Conservation (phyloP, 2,888 invertebrate species). For the Iphiclides podalirius region DNA sequence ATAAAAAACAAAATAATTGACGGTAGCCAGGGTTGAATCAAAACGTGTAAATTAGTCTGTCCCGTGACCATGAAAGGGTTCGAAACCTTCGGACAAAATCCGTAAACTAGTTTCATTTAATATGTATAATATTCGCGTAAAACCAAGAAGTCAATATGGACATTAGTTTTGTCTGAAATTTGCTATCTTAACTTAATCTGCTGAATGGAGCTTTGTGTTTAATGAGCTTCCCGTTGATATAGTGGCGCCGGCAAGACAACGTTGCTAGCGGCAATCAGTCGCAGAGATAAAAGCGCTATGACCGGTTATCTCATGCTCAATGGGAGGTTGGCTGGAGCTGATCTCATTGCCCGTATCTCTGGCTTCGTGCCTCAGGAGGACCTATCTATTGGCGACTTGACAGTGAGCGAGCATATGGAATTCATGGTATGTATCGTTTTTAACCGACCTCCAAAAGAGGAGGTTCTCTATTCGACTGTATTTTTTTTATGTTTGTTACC, state of each 20-base stretch:
- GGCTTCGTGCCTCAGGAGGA: slow-evolving; percentile 94
- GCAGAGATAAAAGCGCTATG: slow-evolving; percentile 83
- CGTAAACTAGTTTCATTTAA: too few species aligned
- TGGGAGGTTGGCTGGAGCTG: slow-evolving; percentile 81
- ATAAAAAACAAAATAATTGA: too few species aligned
- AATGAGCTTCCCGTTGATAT: slow-evolving; percentile 18
- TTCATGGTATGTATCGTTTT: slow-evolving; percentile 90
- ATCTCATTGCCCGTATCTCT: slow-evolving; percentile 86
- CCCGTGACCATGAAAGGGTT: too few species aligned
- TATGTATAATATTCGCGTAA: too few species aligned
- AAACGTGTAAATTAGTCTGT: too few species aligned
- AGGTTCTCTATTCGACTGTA: too few species aligned
- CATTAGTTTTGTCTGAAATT: not conserved
- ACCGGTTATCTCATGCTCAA: slow-evolving; percentile 86
- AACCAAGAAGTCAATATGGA: too few species aligned
- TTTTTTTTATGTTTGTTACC: too few species aligned
- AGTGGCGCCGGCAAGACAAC: slow-evolving; percentile 91
- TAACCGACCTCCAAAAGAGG: too few species aligned
- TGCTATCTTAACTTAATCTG: not conserved
- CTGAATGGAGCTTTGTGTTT: slow-evolving; percentile 8
- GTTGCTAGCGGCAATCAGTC: slow-evolving; percentile 85
- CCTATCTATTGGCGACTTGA: slow-evolving; percentile 87
- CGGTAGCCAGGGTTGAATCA: too few species aligned
- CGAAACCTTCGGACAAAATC: too few species aligned
- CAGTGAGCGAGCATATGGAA: slow-evolving; percentile 89